These are phyloP conservation scores for Cephalopterus ornatus DNA, from an alignment of 2,113 vertebrate species.

Conservation along the genomic window DNA sequence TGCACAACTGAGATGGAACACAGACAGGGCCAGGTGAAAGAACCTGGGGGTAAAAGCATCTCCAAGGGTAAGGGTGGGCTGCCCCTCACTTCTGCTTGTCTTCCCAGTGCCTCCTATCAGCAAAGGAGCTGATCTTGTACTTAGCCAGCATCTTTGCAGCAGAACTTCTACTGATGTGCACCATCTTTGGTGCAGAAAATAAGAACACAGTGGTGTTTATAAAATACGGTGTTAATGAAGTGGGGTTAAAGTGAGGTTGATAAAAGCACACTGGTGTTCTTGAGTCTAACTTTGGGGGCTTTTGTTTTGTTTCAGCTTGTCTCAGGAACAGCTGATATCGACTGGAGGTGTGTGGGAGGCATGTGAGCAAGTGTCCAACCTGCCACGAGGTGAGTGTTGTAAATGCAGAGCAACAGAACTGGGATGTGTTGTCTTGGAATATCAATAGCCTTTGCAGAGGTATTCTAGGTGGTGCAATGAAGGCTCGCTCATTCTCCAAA, in stretches of 20 bases:
- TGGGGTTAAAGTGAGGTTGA: neutral
- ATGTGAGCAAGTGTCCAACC: slow-evolving; percentile 77
- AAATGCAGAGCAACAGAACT: neutral
- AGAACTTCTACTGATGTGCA: neutral
- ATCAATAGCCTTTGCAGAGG: neutral
- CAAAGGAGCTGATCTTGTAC: neutral
- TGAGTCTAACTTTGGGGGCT: neutral
- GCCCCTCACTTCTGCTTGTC: neutral
- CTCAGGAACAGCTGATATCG: slow-evolving; percentile 84
- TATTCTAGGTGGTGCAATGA: neutral
- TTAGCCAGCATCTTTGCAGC: neutral
- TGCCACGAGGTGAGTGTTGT: slow-evolving; percentile 82
- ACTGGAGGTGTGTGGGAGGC: slow-evolving; percentile 87
- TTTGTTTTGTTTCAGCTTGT: slow-evolving; percentile 70
- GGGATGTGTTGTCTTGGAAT: neutral
- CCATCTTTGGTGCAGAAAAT: neutral
- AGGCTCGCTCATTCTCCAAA: neutral
- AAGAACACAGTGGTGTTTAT: neutral
- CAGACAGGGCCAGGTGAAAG: neutral
- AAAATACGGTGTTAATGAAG: neutral
- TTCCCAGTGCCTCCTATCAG: neutral
- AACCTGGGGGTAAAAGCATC: neutral
- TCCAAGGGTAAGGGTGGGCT: neutral
- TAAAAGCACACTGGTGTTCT: neutral
- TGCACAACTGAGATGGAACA: neutral